Percentiles rank a stretch among this genome's conserved stretches.
Evolutionary conservation across 2,888 invertebrate species (phyloP).

Genomic region (Brenthis ino): DNA sequence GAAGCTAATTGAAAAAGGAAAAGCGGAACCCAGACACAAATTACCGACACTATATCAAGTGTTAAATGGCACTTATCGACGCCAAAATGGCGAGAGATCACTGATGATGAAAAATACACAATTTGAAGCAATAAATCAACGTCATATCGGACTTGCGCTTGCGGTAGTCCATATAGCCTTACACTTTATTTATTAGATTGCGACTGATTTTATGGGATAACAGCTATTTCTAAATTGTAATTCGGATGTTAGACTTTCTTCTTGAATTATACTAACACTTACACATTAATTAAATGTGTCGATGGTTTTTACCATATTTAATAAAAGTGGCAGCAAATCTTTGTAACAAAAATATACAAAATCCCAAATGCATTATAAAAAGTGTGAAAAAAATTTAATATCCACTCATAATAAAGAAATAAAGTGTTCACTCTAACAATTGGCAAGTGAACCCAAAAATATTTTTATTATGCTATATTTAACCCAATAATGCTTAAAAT

Average conservation of each 20-base stretch:
- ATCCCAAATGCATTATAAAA: no score
- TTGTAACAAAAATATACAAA: no score
- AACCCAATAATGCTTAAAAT: no score
- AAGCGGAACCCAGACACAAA: constrained; percentile 72
- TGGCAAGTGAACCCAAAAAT: no score
- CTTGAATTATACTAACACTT: background rate
- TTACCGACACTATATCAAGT: constrained; percentile 82
- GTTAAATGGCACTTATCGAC: constrained; percentile 80
- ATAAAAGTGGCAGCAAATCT: background rate
- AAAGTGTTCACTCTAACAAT: no score
- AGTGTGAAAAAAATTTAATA: no score
- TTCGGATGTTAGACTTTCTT: constrained; percentile 11
- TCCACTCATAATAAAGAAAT: no score
- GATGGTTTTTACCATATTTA: background rate
- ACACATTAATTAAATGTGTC: background rate
- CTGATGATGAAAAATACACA: constrained; percentile 80
- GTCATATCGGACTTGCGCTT: constrained; percentile 54
- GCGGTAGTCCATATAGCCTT: constrained; percentile 66
- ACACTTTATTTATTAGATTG: constrained; percentile 70
- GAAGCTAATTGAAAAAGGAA: constrained; percentile 77
- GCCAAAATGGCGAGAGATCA: constrained; percentile 73
- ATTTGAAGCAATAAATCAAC: constrained; percentile 78
- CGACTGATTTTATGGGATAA: constrained; percentile 11
- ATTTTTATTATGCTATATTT: no score
- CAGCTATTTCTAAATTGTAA: constrained; percentile 17